Conservation (phyloP, 2,888 invertebrate genomes). For the Noctua janthe region DNA sequence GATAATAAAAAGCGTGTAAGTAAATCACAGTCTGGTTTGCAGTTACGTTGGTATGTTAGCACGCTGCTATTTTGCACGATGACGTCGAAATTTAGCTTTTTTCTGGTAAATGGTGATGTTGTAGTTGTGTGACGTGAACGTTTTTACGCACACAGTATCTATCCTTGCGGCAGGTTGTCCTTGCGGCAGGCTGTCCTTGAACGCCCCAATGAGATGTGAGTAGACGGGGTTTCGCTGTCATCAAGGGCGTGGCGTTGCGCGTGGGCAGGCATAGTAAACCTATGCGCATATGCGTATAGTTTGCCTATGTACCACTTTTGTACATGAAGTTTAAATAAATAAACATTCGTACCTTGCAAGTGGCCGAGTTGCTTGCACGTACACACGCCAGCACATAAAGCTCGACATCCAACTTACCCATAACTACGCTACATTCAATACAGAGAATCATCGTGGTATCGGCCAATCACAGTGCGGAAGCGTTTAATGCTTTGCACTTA, state of each 20-base stretch:
- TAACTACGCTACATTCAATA: too few relatives aligned
- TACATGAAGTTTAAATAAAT: too few relatives aligned
- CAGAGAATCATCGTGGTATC: too few relatives aligned
- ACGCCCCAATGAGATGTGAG: background rate
- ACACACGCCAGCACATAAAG: background rate
- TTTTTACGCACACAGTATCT: background rate
- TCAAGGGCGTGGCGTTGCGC: constrained; percentile 3
- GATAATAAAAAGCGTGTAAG: background rate
- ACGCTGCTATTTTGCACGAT: too few relatives aligned
- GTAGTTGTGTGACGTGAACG: background rate
- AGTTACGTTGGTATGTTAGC: background rate
- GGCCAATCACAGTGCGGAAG: too few relatives aligned
- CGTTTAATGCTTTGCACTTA: too few relatives aligned
- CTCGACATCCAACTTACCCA: too few relatives aligned
- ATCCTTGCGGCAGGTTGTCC: background rate
- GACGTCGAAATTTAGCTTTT: too few relatives aligned
- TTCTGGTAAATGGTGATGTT: background rate
- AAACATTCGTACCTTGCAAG: background rate
- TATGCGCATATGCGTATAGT: too few relatives aligned
- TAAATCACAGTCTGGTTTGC: background rate
- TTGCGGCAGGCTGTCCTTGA: constrained; percentile 1
- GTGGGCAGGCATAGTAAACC: background rate
- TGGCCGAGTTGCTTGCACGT: background rate
- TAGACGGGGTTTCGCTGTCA: background rate
- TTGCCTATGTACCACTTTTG: too few relatives aligned